phyloP scores from a whole-genome alignment of 2,888 invertebrate species.

The Stenolophus ochropezus region DNA sequence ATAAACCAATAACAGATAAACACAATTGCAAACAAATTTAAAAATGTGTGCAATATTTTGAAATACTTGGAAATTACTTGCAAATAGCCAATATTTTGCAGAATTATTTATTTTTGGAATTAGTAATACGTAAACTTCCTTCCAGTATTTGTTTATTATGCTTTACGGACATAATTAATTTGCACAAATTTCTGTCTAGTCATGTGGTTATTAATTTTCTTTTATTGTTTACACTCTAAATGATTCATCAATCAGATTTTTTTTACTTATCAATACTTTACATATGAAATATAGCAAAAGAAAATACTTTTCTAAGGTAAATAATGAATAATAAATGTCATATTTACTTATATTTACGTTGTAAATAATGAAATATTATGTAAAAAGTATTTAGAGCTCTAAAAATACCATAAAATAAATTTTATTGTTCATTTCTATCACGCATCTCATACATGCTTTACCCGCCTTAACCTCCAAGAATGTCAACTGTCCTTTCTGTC shows the following conservation, averaged over 20 bases:
- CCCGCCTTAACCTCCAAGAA: neutral
- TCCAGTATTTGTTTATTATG: neutral
- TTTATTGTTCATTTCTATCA: neutral
- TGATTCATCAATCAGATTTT: constrained; percentile 7
- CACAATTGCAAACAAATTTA: constrained; percentile 30
- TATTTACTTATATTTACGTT: neutral
- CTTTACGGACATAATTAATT: neutral
- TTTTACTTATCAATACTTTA: neutral
- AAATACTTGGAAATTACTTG: neutral
- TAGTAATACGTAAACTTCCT: neutral
- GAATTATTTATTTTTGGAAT: neutral
- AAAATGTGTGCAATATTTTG: constrained; percentile 23
- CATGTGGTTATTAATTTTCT: constrained; percentile 4
- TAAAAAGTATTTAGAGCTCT: neutral
- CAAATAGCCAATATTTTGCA: neutral
- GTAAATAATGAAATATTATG: neutral
- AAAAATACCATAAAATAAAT: neutral
- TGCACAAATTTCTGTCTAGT: neutral
- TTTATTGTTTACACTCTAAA: constrained; percentile 8
- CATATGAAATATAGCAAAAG: neutral
- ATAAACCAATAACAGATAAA: constrained; percentile 36
- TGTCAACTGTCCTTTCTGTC: constrained; percentile 24
- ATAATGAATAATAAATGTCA: neutral
- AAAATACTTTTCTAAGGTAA: neutral
- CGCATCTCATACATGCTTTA: neutral